A percentile compares a stretch with the other conserved stretches of the same genome.
Conservation (phyloP, 1,140 invertebrate species). For the Sitobion miscanthi region DNA sequence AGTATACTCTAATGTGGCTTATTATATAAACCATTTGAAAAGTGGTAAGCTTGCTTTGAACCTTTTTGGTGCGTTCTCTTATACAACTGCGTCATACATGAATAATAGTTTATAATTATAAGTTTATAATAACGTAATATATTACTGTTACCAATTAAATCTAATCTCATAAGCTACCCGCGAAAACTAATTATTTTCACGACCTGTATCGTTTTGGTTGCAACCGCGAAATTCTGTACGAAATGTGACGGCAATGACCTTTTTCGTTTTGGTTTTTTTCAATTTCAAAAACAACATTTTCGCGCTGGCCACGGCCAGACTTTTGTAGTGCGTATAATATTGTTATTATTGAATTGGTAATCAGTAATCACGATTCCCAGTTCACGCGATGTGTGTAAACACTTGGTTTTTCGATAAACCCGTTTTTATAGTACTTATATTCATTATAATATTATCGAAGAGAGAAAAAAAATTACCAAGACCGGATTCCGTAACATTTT, state of each 20-base stretch:
- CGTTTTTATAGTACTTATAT: not conserved
- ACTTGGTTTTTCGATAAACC: not conserved
- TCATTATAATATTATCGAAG: not conserved
- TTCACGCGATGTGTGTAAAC: not conserved
- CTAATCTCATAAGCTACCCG: not conserved
- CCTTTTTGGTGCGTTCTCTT: not conserved
- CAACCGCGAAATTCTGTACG: not conserved
- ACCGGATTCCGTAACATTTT: not conserved
- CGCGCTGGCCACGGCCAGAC: accelerated
- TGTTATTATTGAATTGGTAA: not conserved
- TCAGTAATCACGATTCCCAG: not conserved
- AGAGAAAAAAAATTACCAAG: not conserved
- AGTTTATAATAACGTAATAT: not conserved
- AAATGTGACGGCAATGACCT: not conserved
- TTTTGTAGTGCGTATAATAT: not conserved
- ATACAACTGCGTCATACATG: not conserved
- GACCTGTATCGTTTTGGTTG: not conserved
- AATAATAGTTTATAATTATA: not conserved
- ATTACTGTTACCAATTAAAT: not conserved
- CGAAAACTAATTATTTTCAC: not conserved
- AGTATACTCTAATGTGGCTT: no score
- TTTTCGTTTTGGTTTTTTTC: not conserved
- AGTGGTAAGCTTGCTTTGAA: not conserved
- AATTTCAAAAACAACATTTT: not conserved
- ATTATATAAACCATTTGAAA: not conserved